These are phyloP conservation scores for Lepus timidus DNA, from an alignment of 2,113 vertebrate genomes.

Conservation along the genomic window DNA sequence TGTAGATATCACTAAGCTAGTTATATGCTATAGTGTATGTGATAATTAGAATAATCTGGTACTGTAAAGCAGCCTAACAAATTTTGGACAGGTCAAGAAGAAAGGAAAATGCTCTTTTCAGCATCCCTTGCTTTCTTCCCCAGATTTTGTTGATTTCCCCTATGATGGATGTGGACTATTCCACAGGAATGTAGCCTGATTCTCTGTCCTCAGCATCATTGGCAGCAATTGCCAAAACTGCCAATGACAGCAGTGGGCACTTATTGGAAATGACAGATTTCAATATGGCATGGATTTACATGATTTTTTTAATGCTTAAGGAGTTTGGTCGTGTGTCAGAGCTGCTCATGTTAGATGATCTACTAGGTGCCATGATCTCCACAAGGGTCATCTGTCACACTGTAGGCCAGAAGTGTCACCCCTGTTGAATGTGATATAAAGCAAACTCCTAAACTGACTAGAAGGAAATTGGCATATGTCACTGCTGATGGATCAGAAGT, in stretches of 20 bases:
- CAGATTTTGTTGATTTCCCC: conserved; percentile 54
- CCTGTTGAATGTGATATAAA: conserved; percentile 81
- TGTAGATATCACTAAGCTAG: background rate
- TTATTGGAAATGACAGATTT: conserved; percentile 82
- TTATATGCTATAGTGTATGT: conserved; percentile 35
- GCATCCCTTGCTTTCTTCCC: conserved; percentile 21
- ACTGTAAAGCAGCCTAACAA: background rate
- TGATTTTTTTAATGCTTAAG: conserved; percentile 77
- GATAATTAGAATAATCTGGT: background rate
- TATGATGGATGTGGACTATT: background rate
- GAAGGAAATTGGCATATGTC: conserved; percentile 58
- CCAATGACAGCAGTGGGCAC: conserved; percentile 63
- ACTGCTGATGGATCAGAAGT: conserved; percentile 40
- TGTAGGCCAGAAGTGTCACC: conserved; percentile 82
- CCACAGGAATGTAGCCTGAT: background rate
- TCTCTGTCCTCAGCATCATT: conserved; percentile 30
- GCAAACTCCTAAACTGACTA: conserved; percentile 80
- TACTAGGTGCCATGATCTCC: conserved; percentile 82
- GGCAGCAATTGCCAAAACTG: conserved; percentile 77
- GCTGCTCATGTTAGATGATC: conserved; percentile 82
- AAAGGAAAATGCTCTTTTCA: background rate
- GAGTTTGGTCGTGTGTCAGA: conserved; percentile 86
- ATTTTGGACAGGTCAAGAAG: conserved; percentile 16
- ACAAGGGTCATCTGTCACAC: conserved; percentile 87
- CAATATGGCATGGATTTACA: conserved; percentile 82